Evolutionary conservation across 1,140 invertebrate species (phyloP), one percentile per base, ranked within the genome.

Genomic region (Rhagoletis zephyria): DNA sequence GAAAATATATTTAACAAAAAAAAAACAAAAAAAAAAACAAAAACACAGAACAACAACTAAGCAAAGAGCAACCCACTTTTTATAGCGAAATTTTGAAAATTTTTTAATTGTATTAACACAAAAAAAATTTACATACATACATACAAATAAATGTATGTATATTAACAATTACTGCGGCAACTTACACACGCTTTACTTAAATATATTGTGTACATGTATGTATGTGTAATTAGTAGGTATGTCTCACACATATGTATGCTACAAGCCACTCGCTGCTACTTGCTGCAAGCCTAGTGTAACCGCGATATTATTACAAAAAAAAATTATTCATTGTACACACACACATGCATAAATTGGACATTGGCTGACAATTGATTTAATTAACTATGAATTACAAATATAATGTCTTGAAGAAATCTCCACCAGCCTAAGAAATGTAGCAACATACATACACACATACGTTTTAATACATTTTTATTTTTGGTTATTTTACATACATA

Each of bases 1-100:
- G 19, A 63, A 87, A 87, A 87, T 45, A 51, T 64, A 87, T 87
- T 87, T 74, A 85, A 60, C 56, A 56, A 70, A 74, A 74, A 30
- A 7, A 56, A 86, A 67, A 16, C 40, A 59, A 51, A 87, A 51
- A 65, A 70, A 16, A 61, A 60, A 65, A 87, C 30, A 12, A 87
- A 6, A 6, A 87, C 48, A 85, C 30, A 85, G 14, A 12, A 87
- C 45, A 61, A 85, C 14, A 81, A 87, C 87, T 65, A 87, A 85
- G 51, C 74, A 85, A 87, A 77, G 85, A 85, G 77, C 87, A 74
- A 74, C 45, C 40, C 67, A 74, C 67, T 74, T 74, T 74, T 74
- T 74, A 74, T 74, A 74, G 67, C 67, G 67, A 74, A 74, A 74
- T 74, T 74, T 74, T 48, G 67, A 74, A 74, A 74, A 45, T 74